These are phyloP conservation scores for Tryphoninae sp. DNA, from an alignment of 2,888 invertebrate genomes.

Conservation along the genomic window DNA sequence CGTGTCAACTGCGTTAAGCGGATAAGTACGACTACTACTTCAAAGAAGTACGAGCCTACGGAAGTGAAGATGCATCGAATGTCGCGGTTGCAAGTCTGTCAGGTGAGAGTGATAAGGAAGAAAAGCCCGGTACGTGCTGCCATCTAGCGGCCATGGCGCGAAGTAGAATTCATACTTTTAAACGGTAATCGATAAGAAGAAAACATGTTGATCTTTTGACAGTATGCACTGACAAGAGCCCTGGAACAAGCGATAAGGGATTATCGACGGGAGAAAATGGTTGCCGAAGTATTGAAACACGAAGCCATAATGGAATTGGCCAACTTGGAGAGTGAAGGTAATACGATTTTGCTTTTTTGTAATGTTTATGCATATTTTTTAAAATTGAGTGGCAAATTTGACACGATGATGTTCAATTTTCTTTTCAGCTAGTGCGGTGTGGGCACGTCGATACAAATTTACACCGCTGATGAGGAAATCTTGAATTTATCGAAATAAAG, in stretches of 20 bases:
- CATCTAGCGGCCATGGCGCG: neutral
- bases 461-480: conserved; percentile 42
- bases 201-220: conserved; percentile 45
- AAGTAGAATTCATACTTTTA: conserved; percentile 17
- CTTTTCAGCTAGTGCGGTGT: conserved; percentile 47
- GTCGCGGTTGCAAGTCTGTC: conserved; percentile 71
- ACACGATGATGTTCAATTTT: neutral
- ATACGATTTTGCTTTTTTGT: neutral
- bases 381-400: no score
- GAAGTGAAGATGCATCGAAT: conserved; percentile 53
- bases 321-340: conserved; percentile 53
- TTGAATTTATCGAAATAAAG: neutral
- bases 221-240: conserved; percentile 83
- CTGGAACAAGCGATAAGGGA: conserved; percentile 81
- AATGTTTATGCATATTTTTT: no score
- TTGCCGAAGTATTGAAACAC: conserved; percentile 54
- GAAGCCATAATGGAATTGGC: conserved; percentile 48
- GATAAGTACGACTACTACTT: conserved; percentile 5
- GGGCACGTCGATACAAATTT: conserved; percentile 46
- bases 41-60: conserved; percentile 43
- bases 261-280: conserved; percentile 81
- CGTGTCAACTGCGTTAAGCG: conserved; percentile 44
- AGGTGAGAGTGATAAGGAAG: conserved; percentile 63
- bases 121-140: neutral
- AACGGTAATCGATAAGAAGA: neutral